These are phyloP conservation scores for Alloplasta piceator DNA, from an alignment of 2,888 invertebrate species.

Conservation along the genomic window DNA sequence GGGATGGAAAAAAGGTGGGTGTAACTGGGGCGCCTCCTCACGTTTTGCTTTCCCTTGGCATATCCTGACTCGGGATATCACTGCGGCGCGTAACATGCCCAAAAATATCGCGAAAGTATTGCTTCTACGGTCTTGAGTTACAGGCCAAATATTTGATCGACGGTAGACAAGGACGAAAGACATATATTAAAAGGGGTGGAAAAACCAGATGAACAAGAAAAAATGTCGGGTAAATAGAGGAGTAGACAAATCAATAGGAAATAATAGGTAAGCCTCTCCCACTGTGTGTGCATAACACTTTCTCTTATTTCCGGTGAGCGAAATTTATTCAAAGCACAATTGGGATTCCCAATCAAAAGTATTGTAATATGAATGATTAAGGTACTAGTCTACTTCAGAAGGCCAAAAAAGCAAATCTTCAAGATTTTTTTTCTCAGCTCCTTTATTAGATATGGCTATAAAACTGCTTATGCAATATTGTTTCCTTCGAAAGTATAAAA, in stretches of 20 bases:
- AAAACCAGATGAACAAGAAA: constrained; percentile 1
- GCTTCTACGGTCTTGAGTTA: constrained; percentile 48
- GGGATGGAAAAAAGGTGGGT: neutral
- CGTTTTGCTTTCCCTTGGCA: constrained; percentile 16
- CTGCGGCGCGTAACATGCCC: constrained; percentile 6
- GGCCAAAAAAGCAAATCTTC: too few relatives aligned
- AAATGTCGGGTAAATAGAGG: neutral
- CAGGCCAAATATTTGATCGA: constrained; percentile 35
- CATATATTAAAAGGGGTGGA: neutral
- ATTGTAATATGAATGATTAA: too few relatives aligned
- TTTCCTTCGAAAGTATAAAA: too few relatives aligned
- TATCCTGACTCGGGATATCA: constrained; percentile 48
- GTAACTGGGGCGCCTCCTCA: constrained; percentile 14
- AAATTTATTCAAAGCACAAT: too few relatives aligned
- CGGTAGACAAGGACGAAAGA: neutral
- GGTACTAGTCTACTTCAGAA: too few relatives aligned
- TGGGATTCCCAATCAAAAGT: too few relatives aligned
- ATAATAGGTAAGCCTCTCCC: neutral
- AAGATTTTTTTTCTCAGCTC: too few relatives aligned
- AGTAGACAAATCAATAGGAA: neutral
- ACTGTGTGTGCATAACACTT: neutral
- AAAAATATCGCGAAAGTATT: constrained; percentile 44
- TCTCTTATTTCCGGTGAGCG: too few relatives aligned
- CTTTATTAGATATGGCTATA: too few relatives aligned
- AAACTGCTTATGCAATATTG: too few relatives aligned